Evolutionary conservation across 2,888 invertebrate genomes (phyloP), one percentile per base, ranked within the genome.

Genomic region (Agrochola circellaris): DNA sequence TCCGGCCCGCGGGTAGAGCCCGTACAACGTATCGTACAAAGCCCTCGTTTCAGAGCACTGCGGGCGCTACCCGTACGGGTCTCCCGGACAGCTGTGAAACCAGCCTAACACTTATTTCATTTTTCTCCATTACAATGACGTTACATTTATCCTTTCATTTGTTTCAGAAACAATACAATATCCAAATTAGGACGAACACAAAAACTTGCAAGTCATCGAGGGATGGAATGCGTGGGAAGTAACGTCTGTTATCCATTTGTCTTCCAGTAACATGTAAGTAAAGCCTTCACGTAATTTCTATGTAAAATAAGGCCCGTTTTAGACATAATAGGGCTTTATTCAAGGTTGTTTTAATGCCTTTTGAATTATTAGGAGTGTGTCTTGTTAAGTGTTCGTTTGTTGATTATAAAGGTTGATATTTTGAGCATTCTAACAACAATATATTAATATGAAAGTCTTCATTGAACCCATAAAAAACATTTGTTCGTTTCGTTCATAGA

Each of bases 201-300:
- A 26, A 56, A 54, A 62, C n/a, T 73, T 48, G 70, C 73, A 74
- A 84, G n/a, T 83, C 83, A 84, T 77, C 1, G 17, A 17, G 48
- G 60, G 64, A 45, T 65, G 5, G 54, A 68, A 51, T 23, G 5
- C 42, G 56, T 79, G 72, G 30, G 64, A 75, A 48, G 7, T 23
- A 51, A 48, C 42, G 20, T 30, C 20, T 69, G 60, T 8, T 30
- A 61, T 13, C 58, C 75, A 82, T 84, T 81, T 77, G 26, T 83
- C 73, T 77, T 68, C 15, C 54, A 61, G 56, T 3, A 45, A 15
- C 17, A 5, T 42, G 62, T 30, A 26, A 45, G 58, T 66, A 64
- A 81, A 81, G 62, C 81, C 73, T 79, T 51, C 7, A 13, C 6
- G 2, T 84, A n/a, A 73, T 51, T 65, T 64, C 13, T 51, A 38